Conservation (phyloP, 2,113 vertebrate genomes). For the Istiophorus platypterus region DNA sequence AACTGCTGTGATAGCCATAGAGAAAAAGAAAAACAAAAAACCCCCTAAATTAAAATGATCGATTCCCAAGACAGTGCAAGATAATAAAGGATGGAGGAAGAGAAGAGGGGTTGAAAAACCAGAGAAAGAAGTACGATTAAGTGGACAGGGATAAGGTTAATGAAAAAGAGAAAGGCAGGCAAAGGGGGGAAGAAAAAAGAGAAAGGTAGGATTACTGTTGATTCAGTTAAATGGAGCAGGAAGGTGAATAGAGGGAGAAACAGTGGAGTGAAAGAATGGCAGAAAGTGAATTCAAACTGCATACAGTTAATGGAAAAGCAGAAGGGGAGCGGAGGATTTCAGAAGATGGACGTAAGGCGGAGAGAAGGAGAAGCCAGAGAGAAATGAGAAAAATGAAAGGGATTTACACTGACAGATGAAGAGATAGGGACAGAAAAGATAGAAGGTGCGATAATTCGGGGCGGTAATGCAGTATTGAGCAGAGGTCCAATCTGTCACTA, state of each 20-base stretch:
- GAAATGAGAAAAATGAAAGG: conserved; percentile 20
- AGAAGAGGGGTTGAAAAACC: conserved; percentile 2
- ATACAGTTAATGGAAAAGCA: conserved; percentile 30
- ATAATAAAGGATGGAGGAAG: conserved; percentile 19
- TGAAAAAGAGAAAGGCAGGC: conserved; percentile 3
- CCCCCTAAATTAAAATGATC: conserved; percentile 25
- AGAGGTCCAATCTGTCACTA: conserved; percentile 37
- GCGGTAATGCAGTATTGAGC: conserved; percentile 48
- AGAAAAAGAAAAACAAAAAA: too few species aligned
- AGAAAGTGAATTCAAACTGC: conserved; percentile 23
- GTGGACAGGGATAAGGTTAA: conserved; percentile 15
- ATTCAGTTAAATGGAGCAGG: conserved; percentile 22
- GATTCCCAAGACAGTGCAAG: conserved; percentile 12
- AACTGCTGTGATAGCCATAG: conserved; percentile 2
- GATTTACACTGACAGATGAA: conserved; percentile 32
- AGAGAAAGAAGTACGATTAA: conserved; percentile 2
- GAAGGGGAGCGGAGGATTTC: conserved; percentile 14
- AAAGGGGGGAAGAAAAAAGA: background rate
- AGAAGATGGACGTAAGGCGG: conserved; percentile 31
- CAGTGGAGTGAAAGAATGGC: background rate
- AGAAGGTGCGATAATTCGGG: conserved; percentile 32
- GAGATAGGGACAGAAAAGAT: conserved; percentile 16
- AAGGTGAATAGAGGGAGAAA: conserved; percentile 8
- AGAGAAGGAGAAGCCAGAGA: conserved; percentile 5
- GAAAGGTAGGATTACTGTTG: conserved; percentile 3